Evolutionary conservation across 2,113 vertebrate species (phyloP), one percentile per base, ranked within the genome.

Genomic region (Talpa occidentalis): DNA sequence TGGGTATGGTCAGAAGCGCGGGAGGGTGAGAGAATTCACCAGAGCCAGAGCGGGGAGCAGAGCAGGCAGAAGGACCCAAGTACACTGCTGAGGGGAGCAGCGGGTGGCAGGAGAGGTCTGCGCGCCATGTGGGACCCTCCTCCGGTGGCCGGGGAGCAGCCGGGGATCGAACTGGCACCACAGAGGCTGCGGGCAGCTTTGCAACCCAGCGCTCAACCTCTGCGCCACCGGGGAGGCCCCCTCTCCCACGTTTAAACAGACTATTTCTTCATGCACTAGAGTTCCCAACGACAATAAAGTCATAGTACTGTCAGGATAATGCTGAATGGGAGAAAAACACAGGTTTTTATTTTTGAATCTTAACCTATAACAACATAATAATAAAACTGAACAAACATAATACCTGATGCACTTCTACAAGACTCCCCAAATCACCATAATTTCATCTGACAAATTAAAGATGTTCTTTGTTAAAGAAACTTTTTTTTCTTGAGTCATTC

Each of bases 351-450:
- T 69, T 21, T 92, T 92, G 97, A 96, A 26, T 28, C 94, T 93
- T n/a, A n/a, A n/a, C n/a, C n/a, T 97, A 91, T 97, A 96, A 96
- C 93, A 97, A 94, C 74, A 90, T 96, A 96, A 97, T 76, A 37
- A 21, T 78, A 7, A 84, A 66, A 93, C 66, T 89, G 84, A 95
- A 89, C 97, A 96, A 94, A 93, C 79, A 0, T 76, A 40, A 54
- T 88, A 73, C 86, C 95, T 97, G 84, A 84, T 77, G 67, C 22
- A 93, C 78, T 62, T 91, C 66, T 93, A 60, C 88, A 94, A 96
- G 95, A 91, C 64, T 95, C 47, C 97, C 94, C 5, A 19, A 95
- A 87, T 97, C 80, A 26, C 81, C 72, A 3, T 64, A n/a, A 93
- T 93, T 76, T 49, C 85, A 42, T 30, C 74, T 96, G 90, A 93